Evolutionary conservation across 2,113 vertebrate species (phyloP).

Genomic region (Candoia aspera): DNA sequence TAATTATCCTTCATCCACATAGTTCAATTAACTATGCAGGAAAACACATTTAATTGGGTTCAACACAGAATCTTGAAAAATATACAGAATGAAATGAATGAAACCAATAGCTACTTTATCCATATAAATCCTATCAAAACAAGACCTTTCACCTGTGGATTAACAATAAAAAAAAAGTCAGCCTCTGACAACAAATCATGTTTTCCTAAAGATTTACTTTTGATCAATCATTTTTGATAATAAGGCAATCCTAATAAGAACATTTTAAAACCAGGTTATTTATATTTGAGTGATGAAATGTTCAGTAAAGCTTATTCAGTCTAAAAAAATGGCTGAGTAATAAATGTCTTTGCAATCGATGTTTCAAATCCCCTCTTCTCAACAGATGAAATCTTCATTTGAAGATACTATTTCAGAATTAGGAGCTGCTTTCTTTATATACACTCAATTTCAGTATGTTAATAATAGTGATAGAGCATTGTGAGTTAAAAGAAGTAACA

Average conservation of each 20-base stretch:
- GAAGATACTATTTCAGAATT: background rate
- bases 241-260: background rate
- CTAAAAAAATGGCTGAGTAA: background rate
- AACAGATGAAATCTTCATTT: background rate
- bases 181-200: background rate
- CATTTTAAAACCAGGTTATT: background rate
- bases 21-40: background rate
- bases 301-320: background rate
- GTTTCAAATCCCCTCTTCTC: background rate
- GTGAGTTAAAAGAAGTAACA: constrained; percentile 29
- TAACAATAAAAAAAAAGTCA: background rate
- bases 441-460: background rate
- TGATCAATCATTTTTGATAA: background rate
- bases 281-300: background rate
- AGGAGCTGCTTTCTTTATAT: background rate
- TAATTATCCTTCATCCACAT: background rate
- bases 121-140: background rate
- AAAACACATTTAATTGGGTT: background rate
- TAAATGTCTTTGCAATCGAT: background rate
- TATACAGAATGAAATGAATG: background rate
- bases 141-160: background rate
- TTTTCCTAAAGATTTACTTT: background rate
- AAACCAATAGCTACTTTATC: background rate
- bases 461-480: constrained; percentile 13
- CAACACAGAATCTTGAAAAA: background rate